phyloP scores from a whole-genome alignment of 2,113 vertebrate genomes.

The Engystomops pustulosus region DNA sequence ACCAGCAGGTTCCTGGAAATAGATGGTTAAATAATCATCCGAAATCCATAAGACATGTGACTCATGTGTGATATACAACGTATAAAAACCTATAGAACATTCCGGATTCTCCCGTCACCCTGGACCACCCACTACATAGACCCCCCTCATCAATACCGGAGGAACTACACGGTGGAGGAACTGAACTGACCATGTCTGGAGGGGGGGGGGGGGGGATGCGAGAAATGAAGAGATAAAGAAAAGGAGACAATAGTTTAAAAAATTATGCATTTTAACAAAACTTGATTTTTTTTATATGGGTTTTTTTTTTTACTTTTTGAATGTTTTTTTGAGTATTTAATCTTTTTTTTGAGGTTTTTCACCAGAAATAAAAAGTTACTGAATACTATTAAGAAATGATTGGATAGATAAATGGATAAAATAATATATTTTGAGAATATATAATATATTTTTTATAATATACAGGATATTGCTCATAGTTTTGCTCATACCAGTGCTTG shows the following conservation, averaged over 20 bases:
- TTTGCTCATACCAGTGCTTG: too few species aligned
- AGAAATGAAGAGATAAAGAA: not conserved
- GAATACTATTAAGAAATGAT: not conserved
- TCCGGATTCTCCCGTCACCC: not conserved
- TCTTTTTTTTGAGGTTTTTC: not conserved
- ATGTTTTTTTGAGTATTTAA: not conserved
- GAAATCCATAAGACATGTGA: conserved; percentile 19
- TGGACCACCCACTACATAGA: not conserved
- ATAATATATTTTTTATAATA: too few species aligned
- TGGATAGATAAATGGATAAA: too few species aligned
- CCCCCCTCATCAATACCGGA: not conserved
- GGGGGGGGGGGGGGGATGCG: not conserved
- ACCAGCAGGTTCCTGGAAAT: not conserved
- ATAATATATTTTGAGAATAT: too few species aligned
- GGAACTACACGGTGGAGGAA: not conserved
- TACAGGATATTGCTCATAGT: too few species aligned
- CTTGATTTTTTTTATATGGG: too few species aligned
- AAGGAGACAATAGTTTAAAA: too few species aligned
- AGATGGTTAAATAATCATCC: not conserved
- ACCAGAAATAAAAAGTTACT: not conserved
- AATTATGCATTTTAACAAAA: too few species aligned
- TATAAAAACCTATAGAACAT: not conserved
- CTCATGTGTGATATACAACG: conserved; percentile 31
- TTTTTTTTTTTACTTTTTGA: too few species aligned
- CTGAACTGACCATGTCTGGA: not conserved